Evolutionary conservation across 1,140 invertebrate species (phyloP).

Genomic region (Macrosteles quadrilineatus): DNA sequence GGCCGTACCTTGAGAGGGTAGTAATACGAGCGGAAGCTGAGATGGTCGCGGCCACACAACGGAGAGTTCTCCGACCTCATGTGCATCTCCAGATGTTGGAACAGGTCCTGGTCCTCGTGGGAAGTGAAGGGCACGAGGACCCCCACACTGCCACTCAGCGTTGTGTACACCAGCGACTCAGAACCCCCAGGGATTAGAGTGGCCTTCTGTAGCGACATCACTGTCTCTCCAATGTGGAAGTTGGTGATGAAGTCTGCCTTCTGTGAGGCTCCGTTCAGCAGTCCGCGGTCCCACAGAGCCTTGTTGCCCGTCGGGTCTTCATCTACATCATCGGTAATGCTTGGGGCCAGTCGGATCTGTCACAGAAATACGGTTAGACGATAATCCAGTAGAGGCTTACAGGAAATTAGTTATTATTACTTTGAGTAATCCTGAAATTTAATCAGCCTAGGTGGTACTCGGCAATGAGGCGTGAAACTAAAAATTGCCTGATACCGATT

Average conservation of each 20-base stretch:
- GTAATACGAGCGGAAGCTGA: slow-evolving; percentile 96
- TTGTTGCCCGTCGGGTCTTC: slow-evolving; percentile 99
- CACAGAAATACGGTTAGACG: slow-evolving; percentile 40
- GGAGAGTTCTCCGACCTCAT: slow-evolving; percentile 97
- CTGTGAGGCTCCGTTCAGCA: slow-evolving; percentile 96
- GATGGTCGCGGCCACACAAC: slow-evolving; percentile 94
- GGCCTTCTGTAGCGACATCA: slow-evolving; percentile 87
- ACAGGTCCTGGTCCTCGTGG: slow-evolving; percentile 98
- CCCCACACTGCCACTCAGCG: slow-evolving; percentile 92
- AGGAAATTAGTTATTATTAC: no score
- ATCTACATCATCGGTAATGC: slow-evolving; percentile 95
- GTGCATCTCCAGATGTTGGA: slow-evolving; percentile 99
- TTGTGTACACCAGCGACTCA: slow-evolving; percentile 95
- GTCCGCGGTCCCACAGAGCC: slow-evolving; percentile 96
- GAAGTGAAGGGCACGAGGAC: slow-evolving; percentile 97
- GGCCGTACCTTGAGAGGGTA: slow-evolving; percentile 92
- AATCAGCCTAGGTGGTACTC: no score
- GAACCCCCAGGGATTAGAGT: slow-evolving; percentile 96
- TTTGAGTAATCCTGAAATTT: no score
- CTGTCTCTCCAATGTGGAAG: slow-evolving; percentile 96
- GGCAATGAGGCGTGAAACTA: no score
- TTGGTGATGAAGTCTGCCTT: slow-evolving; percentile 91
- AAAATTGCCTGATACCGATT: no score
- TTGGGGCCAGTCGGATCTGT: slow-evolving; percentile 79
- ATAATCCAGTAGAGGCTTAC: no score